phyloP scores from a whole-genome alignment of 2,113 vertebrate genomes.

The Hydrolagus affinis region DNA sequence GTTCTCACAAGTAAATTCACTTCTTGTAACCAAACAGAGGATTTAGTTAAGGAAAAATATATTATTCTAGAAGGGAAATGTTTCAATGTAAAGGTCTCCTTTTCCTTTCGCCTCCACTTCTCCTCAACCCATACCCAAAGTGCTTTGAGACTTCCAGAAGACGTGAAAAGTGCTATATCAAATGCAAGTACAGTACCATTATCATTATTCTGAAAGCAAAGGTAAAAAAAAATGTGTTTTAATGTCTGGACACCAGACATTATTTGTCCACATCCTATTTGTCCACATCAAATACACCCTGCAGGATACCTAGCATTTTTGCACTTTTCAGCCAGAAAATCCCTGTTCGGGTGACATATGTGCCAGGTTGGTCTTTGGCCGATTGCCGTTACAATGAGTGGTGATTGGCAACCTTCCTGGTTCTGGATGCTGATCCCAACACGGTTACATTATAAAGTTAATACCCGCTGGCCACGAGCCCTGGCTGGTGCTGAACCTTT shows the following conservation, averaged over 20 bases:
- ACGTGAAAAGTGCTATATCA: no score
- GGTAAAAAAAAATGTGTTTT: not conserved
- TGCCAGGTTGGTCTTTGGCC: not conserved
- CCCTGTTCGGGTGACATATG: not conserved
- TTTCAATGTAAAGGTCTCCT: not conserved
- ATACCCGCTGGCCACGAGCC: slow-evolving; percentile 11
- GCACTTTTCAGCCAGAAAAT: slow-evolving; percentile 3
- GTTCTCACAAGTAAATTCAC: not conserved
- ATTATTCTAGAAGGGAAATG: not conserved
- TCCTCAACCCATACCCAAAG: not conserved
- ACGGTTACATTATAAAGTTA: not conserved
- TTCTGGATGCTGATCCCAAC: slow-evolving; percentile 22
- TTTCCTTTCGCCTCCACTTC: no score
- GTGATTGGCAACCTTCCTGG: slow-evolving; percentile 26
- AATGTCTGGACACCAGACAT: not conserved
- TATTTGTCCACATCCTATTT: no score
- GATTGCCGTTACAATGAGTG: slow-evolving; percentile 8
- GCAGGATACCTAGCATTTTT: slow-evolving; percentile 13
- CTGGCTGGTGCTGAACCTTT: slow-evolving; percentile 27
- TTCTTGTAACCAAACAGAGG: not conserved
- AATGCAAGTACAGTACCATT: no score
- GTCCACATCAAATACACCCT: slow-evolving; percentile 3
- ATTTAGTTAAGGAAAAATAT: slow-evolving; percentile 2
- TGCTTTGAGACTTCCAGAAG: no score
- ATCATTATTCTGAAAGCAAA: not conserved